phyloP scores from a whole-genome alignment of 2,113 vertebrate genomes.

The Paedocypris sp. region DNA sequence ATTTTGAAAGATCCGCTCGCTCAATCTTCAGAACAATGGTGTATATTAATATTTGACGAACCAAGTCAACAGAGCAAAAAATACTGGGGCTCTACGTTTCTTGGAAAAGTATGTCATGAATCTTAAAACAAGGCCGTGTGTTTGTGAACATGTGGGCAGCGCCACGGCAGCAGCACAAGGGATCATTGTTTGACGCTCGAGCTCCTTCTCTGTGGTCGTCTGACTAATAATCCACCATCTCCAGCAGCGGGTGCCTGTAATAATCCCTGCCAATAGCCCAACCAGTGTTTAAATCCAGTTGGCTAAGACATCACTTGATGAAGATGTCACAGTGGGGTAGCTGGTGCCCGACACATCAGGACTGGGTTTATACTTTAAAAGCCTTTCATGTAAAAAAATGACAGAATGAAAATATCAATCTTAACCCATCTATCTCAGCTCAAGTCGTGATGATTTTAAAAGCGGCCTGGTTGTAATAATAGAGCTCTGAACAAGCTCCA shows the following conservation, averaged over 20 bases:
- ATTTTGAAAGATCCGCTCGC: too few relatives aligned
- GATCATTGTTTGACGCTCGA: constrained; percentile 1
- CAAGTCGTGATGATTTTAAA: too few relatives aligned
- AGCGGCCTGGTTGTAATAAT: constrained; percentile 14
- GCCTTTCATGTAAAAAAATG: too few relatives aligned
- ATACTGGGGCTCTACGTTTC: too few relatives aligned
- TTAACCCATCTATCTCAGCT: too few relatives aligned
- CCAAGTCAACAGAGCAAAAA: neutral
- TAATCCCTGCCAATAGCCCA: neutral
- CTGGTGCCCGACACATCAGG: too few relatives aligned
- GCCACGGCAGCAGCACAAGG: neutral
- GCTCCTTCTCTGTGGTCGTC: constrained; percentile 1
- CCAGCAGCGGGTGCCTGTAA: neutral
- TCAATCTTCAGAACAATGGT: neutral
- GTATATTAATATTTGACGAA: too few relatives aligned
- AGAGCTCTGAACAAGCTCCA: neutral
- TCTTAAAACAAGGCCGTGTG: neutral
- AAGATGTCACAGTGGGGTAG: too few relatives aligned
- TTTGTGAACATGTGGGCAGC: constrained; percentile 6
- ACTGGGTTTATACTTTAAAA: too few relatives aligned
- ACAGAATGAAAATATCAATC: too few relatives aligned
- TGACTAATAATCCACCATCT: constrained; percentile 14
- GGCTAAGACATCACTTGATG: too few relatives aligned
- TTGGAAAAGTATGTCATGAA: neutral
- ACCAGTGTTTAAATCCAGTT: neutral